Conservation (phyloP, 1,140 invertebrate species). For the Limonius californicus region DNA sequence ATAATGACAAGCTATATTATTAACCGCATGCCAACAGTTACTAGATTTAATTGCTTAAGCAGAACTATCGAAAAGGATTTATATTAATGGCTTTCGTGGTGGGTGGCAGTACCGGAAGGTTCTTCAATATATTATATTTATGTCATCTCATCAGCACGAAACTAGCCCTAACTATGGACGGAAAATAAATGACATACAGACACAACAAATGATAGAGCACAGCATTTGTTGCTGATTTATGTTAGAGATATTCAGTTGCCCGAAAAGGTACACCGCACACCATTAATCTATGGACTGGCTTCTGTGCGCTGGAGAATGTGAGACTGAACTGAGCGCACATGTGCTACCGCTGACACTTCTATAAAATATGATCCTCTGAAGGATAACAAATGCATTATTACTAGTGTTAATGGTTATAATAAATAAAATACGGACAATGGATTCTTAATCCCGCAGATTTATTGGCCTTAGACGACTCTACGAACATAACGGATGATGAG, state of each 20-base stretch:
- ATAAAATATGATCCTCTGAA: conserved; percentile 46
- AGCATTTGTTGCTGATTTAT: conserved; percentile 42
- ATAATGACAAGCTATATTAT: too few species aligned
- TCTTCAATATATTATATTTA: conserved; percentile 13
- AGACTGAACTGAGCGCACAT: conserved; percentile 25
- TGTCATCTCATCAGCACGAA: conserved; percentile 14
- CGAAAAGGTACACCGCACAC: conserved; percentile 42
- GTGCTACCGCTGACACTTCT: conserved; percentile 39
- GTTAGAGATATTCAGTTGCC: conserved; percentile 39
- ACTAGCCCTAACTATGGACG: conserved; percentile 17
- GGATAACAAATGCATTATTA: conserved; percentile 49
- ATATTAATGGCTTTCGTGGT: neutral
- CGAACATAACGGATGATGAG: conserved; percentile 36
- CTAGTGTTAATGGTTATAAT: conserved; percentile 48
- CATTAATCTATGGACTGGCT: conserved; percentile 39
- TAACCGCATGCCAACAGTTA: too few species aligned
- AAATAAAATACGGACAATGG: conserved; percentile 47
- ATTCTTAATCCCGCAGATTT: conserved; percentile 47
- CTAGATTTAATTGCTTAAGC: too few species aligned
- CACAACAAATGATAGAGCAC: conserved; percentile 40
- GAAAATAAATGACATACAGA: conserved; percentile 38
- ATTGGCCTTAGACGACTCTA: conserved; percentile 27
- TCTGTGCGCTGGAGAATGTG: conserved; percentile 22
- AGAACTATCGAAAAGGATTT: too few species aligned
- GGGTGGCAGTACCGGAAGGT: conserved; percentile 5